These are phyloP conservation scores for Orbicella faveolata DNA, from an alignment of 64 coral and sea anemone species.

Conservation along the genomic window DNA sequence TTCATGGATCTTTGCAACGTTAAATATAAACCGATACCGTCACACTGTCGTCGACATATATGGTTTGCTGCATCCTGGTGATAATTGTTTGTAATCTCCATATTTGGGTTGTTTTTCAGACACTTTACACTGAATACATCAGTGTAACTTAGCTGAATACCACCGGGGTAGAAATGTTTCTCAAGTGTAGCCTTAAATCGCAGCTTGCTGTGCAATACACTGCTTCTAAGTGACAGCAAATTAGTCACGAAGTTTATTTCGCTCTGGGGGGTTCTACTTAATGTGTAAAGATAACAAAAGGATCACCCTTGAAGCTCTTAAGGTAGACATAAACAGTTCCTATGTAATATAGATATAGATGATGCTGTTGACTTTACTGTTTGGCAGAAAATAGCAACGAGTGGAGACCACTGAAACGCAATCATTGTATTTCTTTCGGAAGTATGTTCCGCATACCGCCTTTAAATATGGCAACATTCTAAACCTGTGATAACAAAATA, in stretches of 20 bases:
- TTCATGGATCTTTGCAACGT: not conserved
- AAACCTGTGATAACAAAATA: slow-evolving; percentile 17
- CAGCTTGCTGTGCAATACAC: not conserved
- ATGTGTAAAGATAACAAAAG: slow-evolving; percentile 28
- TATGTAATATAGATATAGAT: not conserved
- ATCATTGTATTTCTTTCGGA: not conserved
- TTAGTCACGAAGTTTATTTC: slow-evolving; percentile 10
- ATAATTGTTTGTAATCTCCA: not conserved
- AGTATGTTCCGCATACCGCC: slow-evolving; percentile 29
- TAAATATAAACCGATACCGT: not conserved
- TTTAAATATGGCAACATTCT: not conserved
- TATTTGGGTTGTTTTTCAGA: not conserved
- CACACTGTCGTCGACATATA: not conserved
- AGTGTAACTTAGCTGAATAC: not conserved
- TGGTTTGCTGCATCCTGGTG: not conserved
- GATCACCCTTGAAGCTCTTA: not conserved
- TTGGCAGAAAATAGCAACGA: not conserved
- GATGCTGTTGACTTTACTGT: not conserved
- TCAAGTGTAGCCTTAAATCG: not conserved
- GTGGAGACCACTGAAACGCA: too few species aligned
- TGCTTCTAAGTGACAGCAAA: not conserved
- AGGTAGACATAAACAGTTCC: slow-evolving; percentile 2
- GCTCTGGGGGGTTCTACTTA: not conserved
- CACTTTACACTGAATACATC: not conserved
- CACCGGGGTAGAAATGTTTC: not conserved